A percentile compares a stretch with the other conserved stretches of the same genome.
Conservation (phyloP, 1,140 invertebrate genomes). For the Lepidurus arcticus region DNA sequence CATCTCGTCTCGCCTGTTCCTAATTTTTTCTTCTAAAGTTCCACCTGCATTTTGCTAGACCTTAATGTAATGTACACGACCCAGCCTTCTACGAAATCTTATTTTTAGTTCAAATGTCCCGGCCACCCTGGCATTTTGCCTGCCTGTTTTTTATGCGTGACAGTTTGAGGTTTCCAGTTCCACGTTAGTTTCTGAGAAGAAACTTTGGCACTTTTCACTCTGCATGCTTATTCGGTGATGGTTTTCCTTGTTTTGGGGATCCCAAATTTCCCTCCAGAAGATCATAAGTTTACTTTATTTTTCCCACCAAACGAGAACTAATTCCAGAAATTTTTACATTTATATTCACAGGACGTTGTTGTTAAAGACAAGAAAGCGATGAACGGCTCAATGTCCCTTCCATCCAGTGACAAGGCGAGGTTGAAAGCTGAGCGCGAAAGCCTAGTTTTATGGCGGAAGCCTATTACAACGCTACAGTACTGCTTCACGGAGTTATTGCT, state of each 20-base stretch:
- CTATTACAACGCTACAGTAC: constrained; percentile 74
- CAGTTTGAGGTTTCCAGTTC: background rate
- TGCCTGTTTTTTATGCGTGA: background rate
- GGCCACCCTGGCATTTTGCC: background rate
- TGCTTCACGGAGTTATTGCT: constrained; percentile 59
- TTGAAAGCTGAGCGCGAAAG: constrained; percentile 47
- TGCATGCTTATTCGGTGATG: background rate
- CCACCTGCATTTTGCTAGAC: background rate
- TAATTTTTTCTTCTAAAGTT: background rate
- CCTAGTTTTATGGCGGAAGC: constrained; percentile 80
- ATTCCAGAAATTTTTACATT: background rate
- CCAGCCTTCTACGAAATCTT: background rate
- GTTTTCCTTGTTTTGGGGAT: background rate
- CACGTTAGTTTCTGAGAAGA: background rate
- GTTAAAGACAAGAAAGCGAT: background rate
- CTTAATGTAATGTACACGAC: background rate
- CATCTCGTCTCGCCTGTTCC: background rate
- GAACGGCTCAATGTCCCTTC: background rate
- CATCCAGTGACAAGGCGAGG: constrained; percentile 4
- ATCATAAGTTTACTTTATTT: too few species aligned
- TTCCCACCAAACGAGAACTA: too few species aligned
- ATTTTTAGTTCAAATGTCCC: constrained; percentile 6
- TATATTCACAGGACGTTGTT: background rate
- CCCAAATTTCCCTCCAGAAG: too few species aligned
- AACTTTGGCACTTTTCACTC: background rate